Evolutionary conservation across 2,797 vertebrate genomes (phyloP), one percentile per base, ranked within the genome.

Genomic region (Astyanax mexicanus): DNA sequence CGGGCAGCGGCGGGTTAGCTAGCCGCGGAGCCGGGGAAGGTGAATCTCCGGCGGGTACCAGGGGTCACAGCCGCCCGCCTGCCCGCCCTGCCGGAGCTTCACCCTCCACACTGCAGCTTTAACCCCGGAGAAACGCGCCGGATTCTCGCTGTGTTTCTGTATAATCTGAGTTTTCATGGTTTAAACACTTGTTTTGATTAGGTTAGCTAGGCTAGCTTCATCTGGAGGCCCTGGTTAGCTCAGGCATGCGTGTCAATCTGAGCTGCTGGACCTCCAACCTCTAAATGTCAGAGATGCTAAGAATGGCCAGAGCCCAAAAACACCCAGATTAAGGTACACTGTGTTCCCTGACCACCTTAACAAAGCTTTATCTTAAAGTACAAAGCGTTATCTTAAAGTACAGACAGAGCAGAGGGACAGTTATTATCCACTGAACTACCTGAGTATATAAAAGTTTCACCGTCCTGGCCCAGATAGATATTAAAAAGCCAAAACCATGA

Each of bases 231-330:
- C 23, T 6, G 11, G 9, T 21, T 6, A 54, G 23, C 11, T 1
- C 23, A 52, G 27, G 7, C 38, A 35, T 37, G 17, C 23, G 62
- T 40, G 52, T 27, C 47, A 70, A 17, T 17, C 49, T 32, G 25
- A 27, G 42, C 60, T 25, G 47, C 29, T 29, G 45, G 2, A 37
- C 54, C 29, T 79, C 23, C 23, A 19, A 29, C 40, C 69, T n/a
- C n/a, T n/a, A 76, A 79, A 82, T 79, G 80, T 82, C 80, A 82
- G 3, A 37, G 49, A 37, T 71, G 44, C 49, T 35, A 27, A 25
- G n/a, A 40, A 51, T 29, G 65, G 1, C 47, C 47, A 23, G 55
- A 3, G n/a, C 19, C n/a, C 29, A 17, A 35, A n/a, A 64, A 19
- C 40, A 10, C 32, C 4, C 9, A 12, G 64, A 32, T 19, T 17